Conservation (phyloP, 2,888 invertebrate genomes). For the Nowickia ferox region DNA sequence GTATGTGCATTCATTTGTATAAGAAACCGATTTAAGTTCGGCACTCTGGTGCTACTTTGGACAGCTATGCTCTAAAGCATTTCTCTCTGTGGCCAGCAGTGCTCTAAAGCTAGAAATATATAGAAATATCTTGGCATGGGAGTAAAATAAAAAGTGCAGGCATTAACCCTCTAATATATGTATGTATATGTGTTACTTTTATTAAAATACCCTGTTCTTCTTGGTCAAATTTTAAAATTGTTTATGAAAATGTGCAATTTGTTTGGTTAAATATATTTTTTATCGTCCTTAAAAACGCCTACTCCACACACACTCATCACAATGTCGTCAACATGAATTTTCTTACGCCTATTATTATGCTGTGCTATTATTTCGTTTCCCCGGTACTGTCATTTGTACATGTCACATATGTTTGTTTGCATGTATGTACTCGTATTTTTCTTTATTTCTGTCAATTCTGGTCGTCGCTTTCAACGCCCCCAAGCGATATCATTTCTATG, state of each 20-base stretch:
- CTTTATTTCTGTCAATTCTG: constrained; percentile 79
- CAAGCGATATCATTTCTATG: constrained; percentile 81
- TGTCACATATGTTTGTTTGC: neutral
- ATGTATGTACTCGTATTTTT: constrained; percentile 19
- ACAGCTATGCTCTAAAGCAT: too few species aligned
- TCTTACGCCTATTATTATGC: constrained; percentile 12
- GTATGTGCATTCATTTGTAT: too few species aligned
- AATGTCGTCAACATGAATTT: neutral
- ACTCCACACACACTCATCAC: neutral
- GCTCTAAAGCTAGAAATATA: too few species aligned
- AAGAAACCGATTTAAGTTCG: too few species aligned
- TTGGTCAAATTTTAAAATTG: constrained; percentile 22
- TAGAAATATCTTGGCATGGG: too few species aligned
- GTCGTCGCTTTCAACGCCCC: constrained; percentile 77
- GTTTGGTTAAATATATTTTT: constrained; percentile 26
- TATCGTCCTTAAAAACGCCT: neutral
- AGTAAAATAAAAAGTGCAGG: too few species aligned
- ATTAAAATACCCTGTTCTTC: constrained; percentile 26
- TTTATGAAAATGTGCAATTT: constrained; percentile 48
- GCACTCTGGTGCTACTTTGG: too few species aligned
- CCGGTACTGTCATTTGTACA: constrained; percentile 23
- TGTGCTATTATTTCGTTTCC: constrained; percentile 3
- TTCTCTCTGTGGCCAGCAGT: too few species aligned
- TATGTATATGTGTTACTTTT: neutral
- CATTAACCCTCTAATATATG: too few species aligned